Evolutionary conservation across 2,888 invertebrate species (phyloP).

Genomic region (Spicauda simplicius): DNA sequence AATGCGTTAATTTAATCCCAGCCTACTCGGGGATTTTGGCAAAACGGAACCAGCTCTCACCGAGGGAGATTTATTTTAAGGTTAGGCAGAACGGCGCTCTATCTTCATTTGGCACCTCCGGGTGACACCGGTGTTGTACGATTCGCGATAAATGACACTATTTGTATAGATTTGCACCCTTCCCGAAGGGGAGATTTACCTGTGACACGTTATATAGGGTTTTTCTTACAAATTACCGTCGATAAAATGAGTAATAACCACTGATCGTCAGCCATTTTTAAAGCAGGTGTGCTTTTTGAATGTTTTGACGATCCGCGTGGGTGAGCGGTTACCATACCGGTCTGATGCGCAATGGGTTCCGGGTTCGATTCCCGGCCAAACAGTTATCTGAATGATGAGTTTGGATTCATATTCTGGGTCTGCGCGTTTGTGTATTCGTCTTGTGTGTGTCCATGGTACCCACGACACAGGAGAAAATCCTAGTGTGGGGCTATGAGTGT

Average conservation of each 20-base stretch:
- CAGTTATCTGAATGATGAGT: no score
- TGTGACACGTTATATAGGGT: conserved; percentile 31
- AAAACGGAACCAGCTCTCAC: neutral
- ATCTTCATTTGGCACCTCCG: conserved; percentile 43
- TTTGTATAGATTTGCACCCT: conserved; percentile 60
- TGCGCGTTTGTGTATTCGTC: no score
- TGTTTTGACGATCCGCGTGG: no score
- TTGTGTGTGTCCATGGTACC: no score
- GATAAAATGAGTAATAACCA: conserved; percentile 35
- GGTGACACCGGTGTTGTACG: conserved; percentile 47
- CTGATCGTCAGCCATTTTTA: conserved; percentile 11
- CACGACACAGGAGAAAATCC: no score
- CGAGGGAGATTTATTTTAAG: conserved; percentile 29
- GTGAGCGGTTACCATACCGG: no score
- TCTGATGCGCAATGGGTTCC: no score
- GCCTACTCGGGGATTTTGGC: neutral
- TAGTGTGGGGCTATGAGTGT: no score
- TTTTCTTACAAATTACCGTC: conserved; percentile 37
- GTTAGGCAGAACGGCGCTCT: conserved; percentile 28
- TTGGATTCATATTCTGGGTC: no score
- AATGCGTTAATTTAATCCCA: neutral
- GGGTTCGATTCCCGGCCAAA: no score
- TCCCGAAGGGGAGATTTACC: conserved; percentile 40
- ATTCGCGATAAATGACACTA: conserved; percentile 55
- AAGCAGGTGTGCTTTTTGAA: neutral